Evolutionary conservation across 1,140 invertebrate genomes (phyloP).

Genomic region (Macrobrachium nipponense): DNA sequence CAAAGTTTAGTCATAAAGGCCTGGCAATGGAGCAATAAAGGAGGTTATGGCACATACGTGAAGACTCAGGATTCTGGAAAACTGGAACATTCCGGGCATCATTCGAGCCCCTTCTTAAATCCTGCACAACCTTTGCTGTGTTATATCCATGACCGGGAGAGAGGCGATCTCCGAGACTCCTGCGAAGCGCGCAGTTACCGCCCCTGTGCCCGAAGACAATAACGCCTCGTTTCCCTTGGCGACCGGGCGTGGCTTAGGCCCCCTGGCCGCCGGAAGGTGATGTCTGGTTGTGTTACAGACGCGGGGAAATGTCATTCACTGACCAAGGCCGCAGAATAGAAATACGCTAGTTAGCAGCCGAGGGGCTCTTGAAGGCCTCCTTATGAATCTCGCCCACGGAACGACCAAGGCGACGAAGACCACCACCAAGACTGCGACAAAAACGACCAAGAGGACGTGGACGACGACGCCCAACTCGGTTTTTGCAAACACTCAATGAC

Average conservation of each 20-base stretch:
- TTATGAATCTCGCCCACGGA: conserved; percentile 61
- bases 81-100: conserved; percentile 65
- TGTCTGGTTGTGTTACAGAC: conserved; percentile 64
- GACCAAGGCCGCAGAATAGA: conserved; percentile 64
- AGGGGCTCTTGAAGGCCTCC: conserved; percentile 56
- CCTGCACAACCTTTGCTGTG: conserved; percentile 64
- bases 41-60: conserved; percentile 65
- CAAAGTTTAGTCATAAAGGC: conserved; percentile 65
- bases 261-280: conserved; percentile 56
- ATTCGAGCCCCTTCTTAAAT: conserved; percentile 65
- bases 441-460: no score
- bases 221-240: conserved; percentile 51
- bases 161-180: conserved; percentile 49
- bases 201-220: conserved; percentile 48
- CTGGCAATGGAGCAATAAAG: conserved; percentile 65
- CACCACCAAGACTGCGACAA: neutral
- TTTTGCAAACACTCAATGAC: no score
- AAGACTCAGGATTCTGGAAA: conserved; percentile 65
- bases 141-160: conserved; percentile 63
- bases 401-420: neutral
- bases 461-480: no score
- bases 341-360: conserved; percentile 63
- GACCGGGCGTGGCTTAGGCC: conserved; percentile 38
- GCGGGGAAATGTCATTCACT: conserved; percentile 64
- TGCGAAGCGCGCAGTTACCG: conserved; percentile 45